Evolutionary conservation across 2,113 vertebrate species (phyloP), one percentile per base, ranked within the genome.

Genomic region (Alexandromys fortis): DNA sequence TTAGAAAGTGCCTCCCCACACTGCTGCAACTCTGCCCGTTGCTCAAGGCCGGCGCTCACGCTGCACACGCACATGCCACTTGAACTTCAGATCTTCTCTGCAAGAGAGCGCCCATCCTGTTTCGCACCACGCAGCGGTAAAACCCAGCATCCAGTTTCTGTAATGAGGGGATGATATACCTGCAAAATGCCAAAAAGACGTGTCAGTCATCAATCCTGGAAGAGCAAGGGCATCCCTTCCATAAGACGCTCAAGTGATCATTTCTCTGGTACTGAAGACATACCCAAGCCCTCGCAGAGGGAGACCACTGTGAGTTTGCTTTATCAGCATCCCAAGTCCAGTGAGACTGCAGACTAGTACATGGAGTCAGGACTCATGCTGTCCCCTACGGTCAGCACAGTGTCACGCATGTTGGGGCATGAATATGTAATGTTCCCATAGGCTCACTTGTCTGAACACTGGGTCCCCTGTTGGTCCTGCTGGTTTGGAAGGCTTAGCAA

Each of bases 101-200:
- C 97, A 99, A 97, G 83, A 99, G 97, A 0, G 99, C 98, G 26
- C 99, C 99, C 99, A 99, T 99, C 95, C 99, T 98, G 99, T 99
- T 99, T 33, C 99, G 98, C 42, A 99, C 99, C 7, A 98, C 91
- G 1, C 99, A 99, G 89, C 99, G 99, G 97, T 99, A 99, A 94
- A 97, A 98, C 35, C 99, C 99, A 38, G 98, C 98, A 5, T 99
- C 98, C 0, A 97, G 98, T 94, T 98, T 98, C 98, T 98, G 98
- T 95, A 99, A 88, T 35, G 98, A 98, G 45, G 98, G 98, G 63
- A 99, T 95, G 63, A 98, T 97, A 83, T 99, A 99, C 98, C 99
- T 99, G 33, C 0, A 68, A 95, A 94, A 78, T 19, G 94, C 52
- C 97, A 91, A 94, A 90, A 94, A 0, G 1, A 86, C 83, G 22